Evolutionary conservation across 2,888 invertebrate genomes (phyloP).

Genomic region (Drosophila neotestacea): DNA sequence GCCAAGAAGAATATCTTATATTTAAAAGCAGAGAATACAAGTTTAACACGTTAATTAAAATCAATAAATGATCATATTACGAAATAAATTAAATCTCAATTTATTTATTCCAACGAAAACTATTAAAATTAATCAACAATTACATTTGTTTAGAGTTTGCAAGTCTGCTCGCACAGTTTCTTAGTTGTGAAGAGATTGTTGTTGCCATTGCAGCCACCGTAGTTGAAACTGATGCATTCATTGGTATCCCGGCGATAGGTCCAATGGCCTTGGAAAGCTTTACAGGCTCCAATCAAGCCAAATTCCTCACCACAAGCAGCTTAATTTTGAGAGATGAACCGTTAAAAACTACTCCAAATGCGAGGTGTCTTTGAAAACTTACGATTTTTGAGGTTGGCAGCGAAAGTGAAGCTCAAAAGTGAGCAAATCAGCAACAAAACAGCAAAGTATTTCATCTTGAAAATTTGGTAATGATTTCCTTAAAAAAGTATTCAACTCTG

Average conservation of each 20-base stretch:
- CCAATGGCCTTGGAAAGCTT: conserved; percentile 22
- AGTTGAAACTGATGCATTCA: conserved; percentile 90
- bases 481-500: conserved; percentile 6
- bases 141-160: conserved; percentile 76
- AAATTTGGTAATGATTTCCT: background rate
- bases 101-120: conserved; percentile 25
- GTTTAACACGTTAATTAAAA: conserved; percentile 61
- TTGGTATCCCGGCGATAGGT: conserved; percentile 57
- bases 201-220: conserved; percentile 91
- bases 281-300: conserved; percentile 51
- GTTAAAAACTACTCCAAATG: background rate
- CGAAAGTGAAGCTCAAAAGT: conserved; percentile 51
- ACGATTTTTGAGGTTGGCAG: conserved; percentile 54
- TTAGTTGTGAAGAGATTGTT: conserved; percentile 89
- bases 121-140: background rate
- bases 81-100: conserved; percentile 26
- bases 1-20: conserved; percentile 18
- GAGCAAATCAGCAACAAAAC: conserved; percentile 52
- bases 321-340: background rate
- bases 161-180: conserved; percentile 87
- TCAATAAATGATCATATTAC: conserved; percentile 65
- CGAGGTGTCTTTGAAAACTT: conserved; percentile 27
- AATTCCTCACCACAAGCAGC: conserved; percentile 66
- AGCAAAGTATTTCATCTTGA: conserved; percentile 68
- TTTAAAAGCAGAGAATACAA: conserved; percentile 49